Conservation (phyloP, 1,140 invertebrate genomes). For the Ceratina calcarata region DNA sequence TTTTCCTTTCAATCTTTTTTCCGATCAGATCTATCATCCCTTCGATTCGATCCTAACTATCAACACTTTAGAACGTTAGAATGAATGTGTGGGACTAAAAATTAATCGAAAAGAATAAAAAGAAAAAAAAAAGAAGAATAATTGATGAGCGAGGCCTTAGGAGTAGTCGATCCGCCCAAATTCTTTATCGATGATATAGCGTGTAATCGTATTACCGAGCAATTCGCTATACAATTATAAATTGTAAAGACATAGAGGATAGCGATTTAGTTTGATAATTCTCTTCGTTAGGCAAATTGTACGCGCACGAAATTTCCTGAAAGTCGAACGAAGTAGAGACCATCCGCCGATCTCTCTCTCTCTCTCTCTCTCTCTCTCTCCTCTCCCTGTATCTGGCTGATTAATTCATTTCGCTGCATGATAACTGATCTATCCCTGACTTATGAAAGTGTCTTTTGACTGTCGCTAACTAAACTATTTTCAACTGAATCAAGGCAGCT, state of each 20-base stretch:
- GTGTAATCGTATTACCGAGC: conserved; percentile 65
- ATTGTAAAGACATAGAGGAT: conserved; percentile 45
- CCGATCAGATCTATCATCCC: conserved; percentile 53
- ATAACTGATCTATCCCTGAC: conserved; percentile 28
- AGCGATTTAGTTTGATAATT: conserved; percentile 76
- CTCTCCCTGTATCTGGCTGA: conserved; percentile 3
- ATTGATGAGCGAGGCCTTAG: conserved; percentile 81
- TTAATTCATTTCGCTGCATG: conserved; percentile 39
- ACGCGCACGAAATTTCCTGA: conserved; percentile 51
- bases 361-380: background rate
- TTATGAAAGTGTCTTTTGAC: conserved; percentile 50
- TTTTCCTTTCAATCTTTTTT: conserved; percentile 33
- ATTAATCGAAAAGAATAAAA: conserved; percentile 65
- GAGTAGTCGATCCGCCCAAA: conserved; percentile 80
- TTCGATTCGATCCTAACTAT: conserved; percentile 69
- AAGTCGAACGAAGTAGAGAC: conserved; percentile 49
- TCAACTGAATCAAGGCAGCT: too few species aligned
- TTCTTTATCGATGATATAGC: conserved; percentile 58
- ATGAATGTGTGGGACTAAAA: conserved; percentile 73
- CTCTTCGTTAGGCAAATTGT: conserved; percentile 59
- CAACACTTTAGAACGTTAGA: conserved; percentile 68
- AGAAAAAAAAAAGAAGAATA: conserved; percentile 48
- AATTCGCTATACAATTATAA: conserved; percentile 64
- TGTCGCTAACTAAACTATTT: background rate
- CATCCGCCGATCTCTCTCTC: conserved; percentile 42